Conservation (phyloP, 2,888 invertebrate genomes). For the Rapana venosa region DNA sequence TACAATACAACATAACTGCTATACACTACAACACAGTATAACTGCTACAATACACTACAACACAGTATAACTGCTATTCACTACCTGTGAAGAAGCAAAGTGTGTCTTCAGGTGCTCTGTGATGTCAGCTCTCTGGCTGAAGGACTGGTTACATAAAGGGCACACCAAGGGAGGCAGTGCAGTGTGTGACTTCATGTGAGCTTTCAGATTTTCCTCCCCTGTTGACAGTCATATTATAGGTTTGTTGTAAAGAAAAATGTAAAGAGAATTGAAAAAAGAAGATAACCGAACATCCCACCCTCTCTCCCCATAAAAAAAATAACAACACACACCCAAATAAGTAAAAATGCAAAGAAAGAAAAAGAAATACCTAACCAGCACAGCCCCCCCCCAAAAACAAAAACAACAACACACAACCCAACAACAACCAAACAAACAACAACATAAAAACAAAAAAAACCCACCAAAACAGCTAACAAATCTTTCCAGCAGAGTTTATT, state of each 20-base stretch:
- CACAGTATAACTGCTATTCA: not conserved
- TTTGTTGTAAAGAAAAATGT: not conserved
- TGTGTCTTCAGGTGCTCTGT: slow-evolving; percentile 55
- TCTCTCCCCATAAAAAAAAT: no score
- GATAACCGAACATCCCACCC: not conserved
- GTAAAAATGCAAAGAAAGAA: no score
- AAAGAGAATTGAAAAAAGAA: no score
- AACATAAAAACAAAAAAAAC: no score
- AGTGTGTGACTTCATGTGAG: slow-evolving; percentile 78
- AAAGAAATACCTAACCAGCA: no score
- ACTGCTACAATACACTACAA: not conserved
- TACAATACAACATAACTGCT: not conserved
- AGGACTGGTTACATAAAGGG: slow-evolving; percentile 50
- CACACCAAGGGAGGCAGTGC: slow-evolving; percentile 58
- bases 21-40: not conserved
- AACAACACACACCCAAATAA: no score
- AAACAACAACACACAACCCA: no score
- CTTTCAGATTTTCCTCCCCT: slow-evolving; percentile 77
- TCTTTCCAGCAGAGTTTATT: no score
- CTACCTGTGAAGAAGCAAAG: slow-evolving; percentile 34
- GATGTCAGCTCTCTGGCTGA: slow-evolving; percentile 47
- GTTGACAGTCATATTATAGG: slow-evolving; percentile 57
- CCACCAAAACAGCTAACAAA: no score
- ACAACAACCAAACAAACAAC: no score
- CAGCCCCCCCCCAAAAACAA: no score